Percentiles rank a stretch among this genome's conserved stretches.
Conservation (phyloP, 2,888 invertebrate species). For the Eristalinus sepulchralis region DNA sequence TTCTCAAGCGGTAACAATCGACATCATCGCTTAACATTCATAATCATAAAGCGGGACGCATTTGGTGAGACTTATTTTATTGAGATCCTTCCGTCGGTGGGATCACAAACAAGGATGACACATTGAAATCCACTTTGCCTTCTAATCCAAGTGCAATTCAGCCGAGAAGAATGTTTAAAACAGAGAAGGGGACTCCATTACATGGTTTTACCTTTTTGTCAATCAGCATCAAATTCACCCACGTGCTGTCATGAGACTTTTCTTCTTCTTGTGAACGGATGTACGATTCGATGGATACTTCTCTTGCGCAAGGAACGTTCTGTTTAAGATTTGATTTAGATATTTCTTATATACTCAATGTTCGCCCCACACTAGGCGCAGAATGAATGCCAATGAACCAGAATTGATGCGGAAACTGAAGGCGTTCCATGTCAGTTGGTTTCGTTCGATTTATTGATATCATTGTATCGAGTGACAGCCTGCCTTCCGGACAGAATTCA, state of each 20-base stretch:
- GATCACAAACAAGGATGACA: not conserved
- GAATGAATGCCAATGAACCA: not conserved
- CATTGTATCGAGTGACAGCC: not conserved
- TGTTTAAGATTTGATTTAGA: not conserved
- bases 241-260: constrained; percentile 6
- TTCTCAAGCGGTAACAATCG: not conserved
- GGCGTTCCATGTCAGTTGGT: not conserved
- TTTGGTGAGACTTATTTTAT: not conserved
- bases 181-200: not conserved
- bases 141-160: not conserved
- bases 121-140: constrained; percentile 4
- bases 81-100: not conserved
- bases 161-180: too few relatives aligned
- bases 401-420: not conserved
- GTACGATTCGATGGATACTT: not conserved
- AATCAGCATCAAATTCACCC: not conserved
- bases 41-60: constrained; percentile 6
- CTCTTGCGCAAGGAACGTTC: not conserved
- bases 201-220: not conserved
- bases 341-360: not conserved
- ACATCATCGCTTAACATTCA: not conserved
- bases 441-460: not conserved
- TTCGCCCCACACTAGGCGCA: not conserved
- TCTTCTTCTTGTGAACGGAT: not conserved
- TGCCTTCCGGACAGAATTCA: not conserved